Conservation (phyloP, 2,113 vertebrate species). For the Vidua chalybeata region DNA sequence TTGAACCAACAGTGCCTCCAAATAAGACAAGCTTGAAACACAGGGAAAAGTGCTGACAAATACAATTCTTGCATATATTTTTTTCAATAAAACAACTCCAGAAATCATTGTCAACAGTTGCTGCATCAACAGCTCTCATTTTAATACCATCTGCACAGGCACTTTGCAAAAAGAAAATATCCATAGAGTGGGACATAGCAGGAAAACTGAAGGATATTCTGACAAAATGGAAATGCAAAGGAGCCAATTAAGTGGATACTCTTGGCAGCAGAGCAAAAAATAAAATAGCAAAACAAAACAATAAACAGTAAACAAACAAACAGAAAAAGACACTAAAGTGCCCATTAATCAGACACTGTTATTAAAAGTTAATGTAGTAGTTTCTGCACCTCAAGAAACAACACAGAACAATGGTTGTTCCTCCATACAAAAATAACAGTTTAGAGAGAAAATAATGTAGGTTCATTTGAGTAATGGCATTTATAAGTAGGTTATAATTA, state of each 20-base stretch:
- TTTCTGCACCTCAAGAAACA: neutral
- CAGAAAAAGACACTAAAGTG: neutral
- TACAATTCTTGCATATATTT: neutral
- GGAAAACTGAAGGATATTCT: neutral
- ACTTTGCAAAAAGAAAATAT: neutral
- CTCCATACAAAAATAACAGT: neutral
- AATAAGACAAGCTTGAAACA: neutral
- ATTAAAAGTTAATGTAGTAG: neutral
- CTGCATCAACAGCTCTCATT: neutral
- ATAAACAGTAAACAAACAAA: neutral
- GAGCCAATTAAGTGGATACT: neutral
- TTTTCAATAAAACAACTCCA: neutral
- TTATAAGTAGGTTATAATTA: neutral
- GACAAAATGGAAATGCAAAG: neutral
- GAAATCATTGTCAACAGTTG: neutral
- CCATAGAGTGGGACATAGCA: neutral
- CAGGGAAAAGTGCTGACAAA: neutral
- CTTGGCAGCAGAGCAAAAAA: neutral
- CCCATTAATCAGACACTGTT: neutral
- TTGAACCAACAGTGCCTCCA: neutral
- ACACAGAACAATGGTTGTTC: neutral
- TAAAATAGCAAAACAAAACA: neutral
- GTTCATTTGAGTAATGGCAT: neutral
- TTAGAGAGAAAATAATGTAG: neutral
- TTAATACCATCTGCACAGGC: neutral